These are phyloP conservation scores for Capitulum mitella DNA, from an alignment of 2,888 invertebrate species.

Conservation along the genomic window DNA sequence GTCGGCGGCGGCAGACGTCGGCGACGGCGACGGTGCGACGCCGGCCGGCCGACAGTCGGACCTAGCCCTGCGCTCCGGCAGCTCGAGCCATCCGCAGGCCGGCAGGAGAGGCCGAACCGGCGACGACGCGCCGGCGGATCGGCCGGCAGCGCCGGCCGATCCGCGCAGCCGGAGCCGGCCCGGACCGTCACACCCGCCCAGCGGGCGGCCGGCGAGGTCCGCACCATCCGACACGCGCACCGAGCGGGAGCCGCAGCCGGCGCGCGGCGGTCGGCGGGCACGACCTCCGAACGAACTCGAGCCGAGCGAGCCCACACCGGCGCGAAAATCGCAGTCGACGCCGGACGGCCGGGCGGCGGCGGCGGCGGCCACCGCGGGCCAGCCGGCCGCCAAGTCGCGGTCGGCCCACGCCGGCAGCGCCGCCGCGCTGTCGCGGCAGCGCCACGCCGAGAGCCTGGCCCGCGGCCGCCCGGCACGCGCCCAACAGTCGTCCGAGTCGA, in stretches of 20 bases:
- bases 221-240: no score
- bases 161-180: not conserved
- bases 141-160: no score
- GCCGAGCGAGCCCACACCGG: not conserved
- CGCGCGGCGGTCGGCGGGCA: not conserved
- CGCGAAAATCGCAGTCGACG: not conserved
- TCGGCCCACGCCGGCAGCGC: constrained; percentile 15
- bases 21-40: not conserved
- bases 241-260: not conserved
- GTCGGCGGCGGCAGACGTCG: not conserved
- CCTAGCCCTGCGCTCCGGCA: no score
- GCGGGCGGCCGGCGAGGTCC: no score
- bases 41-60: no score
- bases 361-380: not conserved
- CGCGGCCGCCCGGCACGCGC: not conserved
- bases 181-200: not conserved
- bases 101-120: no score
- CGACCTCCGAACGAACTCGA: not conserved
- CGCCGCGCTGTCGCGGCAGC: not conserved
- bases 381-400: not conserved
- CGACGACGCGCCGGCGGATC: no score
- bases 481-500: not conserved
- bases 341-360: not conserved
- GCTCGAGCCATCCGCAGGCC: no score
- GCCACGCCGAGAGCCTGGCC: not conserved